Evolutionary conservation across 1,140 invertebrate species (phyloP), one percentile per base, ranked within the genome.

Genomic region (Pseudomyrmex cubaensis): DNA sequence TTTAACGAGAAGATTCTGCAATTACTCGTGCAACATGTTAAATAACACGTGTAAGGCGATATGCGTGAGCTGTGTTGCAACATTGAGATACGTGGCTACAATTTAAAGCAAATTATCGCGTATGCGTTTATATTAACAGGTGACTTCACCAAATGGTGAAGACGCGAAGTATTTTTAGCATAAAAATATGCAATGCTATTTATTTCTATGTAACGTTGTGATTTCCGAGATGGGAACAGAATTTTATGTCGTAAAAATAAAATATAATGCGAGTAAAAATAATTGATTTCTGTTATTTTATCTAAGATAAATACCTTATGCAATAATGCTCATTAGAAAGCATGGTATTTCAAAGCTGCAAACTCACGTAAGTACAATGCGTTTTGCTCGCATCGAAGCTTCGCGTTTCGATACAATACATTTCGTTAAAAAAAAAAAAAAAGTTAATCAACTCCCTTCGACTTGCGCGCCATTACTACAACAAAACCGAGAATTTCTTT

Each of bases 11-110:
- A 52, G 52, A 22, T 82, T 83, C 20, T 59, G 22, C 57, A 57
- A 74, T 74, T 35, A 63, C n/a, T 22, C 64, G 54, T 15, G 75
- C 54, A 69, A 57, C 75, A 20, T 78, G 54, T 78, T 70, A 78
- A 78, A 78, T 78, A 78, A 78, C 76, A 70, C 64, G 76, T 70
- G 56, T 80, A 80, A 70, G n/a, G 66, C 56, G 44, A 80, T 80
- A 80, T 46, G 12, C 44, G 44, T 15, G 10, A 12, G 44, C 12
- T 78, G 48, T 48, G 48, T 48, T 76, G 25, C 59, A 64, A 54
- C 50, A 17, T 2, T 83, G 20, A 80, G 22, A 9, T 72, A 72
- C 50, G 66, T 72, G 54, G 8, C 44, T 72, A 72, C 10, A 56
- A 57, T 72, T 72, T 72, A 72, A 25, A 72, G 4, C 35, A 72